A percentile compares a stretch with the other conserved stretches of the same genome.
Conservation (phyloP, 2,888 invertebrate species). For the Tiphia femorata region DNA sequence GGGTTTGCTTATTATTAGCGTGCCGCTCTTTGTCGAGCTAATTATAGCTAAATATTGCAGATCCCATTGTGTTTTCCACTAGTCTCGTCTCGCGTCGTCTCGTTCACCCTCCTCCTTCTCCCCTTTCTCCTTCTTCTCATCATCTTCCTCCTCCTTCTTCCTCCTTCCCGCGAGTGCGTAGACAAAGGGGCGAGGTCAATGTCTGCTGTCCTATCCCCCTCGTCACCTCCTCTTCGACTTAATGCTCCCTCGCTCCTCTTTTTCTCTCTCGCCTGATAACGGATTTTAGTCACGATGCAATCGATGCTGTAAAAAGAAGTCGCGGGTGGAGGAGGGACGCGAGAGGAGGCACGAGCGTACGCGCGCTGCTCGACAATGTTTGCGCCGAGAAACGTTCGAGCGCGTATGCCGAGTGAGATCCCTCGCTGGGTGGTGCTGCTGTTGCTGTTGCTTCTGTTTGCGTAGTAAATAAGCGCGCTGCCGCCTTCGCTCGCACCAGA, state of each 20-base stretch:
- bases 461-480: too few species aligned
- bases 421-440: too few species aligned
- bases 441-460: too few species aligned
- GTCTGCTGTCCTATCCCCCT: neutral
- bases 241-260: too few species aligned
- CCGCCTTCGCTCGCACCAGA: too few species aligned
- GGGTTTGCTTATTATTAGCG: constrained; percentile 40
- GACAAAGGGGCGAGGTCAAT: neutral
- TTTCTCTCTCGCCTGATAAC: neutral
- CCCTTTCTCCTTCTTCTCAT: neutral
- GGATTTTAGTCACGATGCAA: neutral
- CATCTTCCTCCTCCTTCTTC: neutral
- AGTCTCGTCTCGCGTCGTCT: constrained; percentile 13
- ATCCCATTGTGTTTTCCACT: constrained; percentile 36
- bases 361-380: too few species aligned
- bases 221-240: too few species aligned
- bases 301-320: too few species aligned
- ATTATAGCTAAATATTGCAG: constrained; percentile 47
- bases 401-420: too few species aligned
- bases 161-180: neutral
- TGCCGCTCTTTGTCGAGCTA: constrained; percentile 42
- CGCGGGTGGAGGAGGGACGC: too few species aligned
- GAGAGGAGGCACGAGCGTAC: too few species aligned
- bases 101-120: neutral
- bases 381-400: too few species aligned